These are phyloP conservation scores for Hedychridium roseum DNA, from an alignment of 2,888 invertebrate species.

Conservation along the genomic window DNA sequence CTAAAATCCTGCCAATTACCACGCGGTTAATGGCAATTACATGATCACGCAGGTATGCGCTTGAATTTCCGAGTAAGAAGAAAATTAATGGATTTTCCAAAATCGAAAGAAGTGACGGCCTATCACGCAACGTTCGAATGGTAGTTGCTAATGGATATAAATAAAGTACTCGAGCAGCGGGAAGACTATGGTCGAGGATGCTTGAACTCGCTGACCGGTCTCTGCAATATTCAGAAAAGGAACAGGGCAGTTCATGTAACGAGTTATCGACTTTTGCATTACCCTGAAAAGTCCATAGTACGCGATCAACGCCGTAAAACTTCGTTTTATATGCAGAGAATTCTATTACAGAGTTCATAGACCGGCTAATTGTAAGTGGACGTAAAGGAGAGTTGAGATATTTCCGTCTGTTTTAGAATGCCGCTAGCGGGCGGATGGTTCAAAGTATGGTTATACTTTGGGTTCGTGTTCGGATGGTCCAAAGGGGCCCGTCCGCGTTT, in stretches of 20 bases:
- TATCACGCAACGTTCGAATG: slow-evolving; percentile 34
- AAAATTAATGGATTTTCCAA: slow-evolving; percentile 12
- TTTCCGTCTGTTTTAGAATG: slow-evolving; percentile 52
- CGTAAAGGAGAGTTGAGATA: neutral
- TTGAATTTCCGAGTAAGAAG: slow-evolving; percentile 5
- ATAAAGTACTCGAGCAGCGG: slow-evolving; percentile 32
- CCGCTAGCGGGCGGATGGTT: slow-evolving; percentile 56
- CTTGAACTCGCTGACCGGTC: slow-evolving; percentile 21
- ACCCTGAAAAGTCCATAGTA: slow-evolving; percentile 1
- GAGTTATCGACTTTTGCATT: slow-evolving; percentile 32
- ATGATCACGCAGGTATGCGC: too few relatives aligned
- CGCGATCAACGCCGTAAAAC: neutral
- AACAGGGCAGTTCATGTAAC: slow-evolving; percentile 24
- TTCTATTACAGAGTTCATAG: too few relatives aligned
- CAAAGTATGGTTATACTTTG: slow-evolving; percentile 58
- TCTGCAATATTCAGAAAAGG: slow-evolving; percentile 34
- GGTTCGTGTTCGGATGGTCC: slow-evolving; percentile 49
- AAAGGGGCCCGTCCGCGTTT: slow-evolving; percentile 77
- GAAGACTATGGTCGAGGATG: slow-evolving; percentile 24
- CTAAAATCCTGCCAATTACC: too few relatives aligned
- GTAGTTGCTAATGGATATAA: slow-evolving; percentile 34
- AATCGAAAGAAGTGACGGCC: slow-evolving; percentile 20
- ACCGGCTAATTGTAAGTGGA: too few relatives aligned
- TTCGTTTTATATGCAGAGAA: too few relatives aligned
- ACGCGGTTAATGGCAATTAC: too few relatives aligned